These are phyloP conservation scores for Oligia strigilis DNA, from an alignment of 2,888 invertebrate species.

Conservation along the genomic window DNA sequence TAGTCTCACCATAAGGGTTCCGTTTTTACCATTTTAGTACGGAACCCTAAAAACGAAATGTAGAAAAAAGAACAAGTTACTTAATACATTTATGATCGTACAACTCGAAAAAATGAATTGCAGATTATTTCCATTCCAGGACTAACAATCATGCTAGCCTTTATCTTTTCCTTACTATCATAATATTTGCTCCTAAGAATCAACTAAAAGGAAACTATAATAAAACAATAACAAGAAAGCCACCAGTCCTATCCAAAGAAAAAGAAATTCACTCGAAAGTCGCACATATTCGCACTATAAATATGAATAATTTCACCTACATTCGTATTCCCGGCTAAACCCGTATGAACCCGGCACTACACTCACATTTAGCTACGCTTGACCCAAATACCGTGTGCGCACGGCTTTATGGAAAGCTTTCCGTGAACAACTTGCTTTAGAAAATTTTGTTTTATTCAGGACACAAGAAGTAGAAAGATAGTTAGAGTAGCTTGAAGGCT, in stretches of 20 bases:
- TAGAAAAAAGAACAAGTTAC: not conserved
- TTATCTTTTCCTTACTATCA: not conserved
- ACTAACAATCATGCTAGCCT: not conserved
- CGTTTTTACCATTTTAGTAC: too few species aligned
- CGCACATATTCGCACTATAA: constrained; percentile 37
- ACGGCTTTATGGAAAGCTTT: constrained; percentile 45
- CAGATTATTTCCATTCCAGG: not conserved
- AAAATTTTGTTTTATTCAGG: constrained; percentile 50
- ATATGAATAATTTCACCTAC: constrained; percentile 58
- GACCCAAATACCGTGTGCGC: constrained; percentile 52
- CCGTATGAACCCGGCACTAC: constrained; percentile 54
- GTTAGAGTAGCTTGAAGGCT: not conserved
- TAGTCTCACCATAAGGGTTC: too few species aligned
- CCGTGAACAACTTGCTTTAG: constrained; percentile 38
- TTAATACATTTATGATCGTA: not conserved
- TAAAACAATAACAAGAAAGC: constrained; percentile 11
- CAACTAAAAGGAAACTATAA: not conserved
- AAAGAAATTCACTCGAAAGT: not conserved
- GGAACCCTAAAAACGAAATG: not conserved
- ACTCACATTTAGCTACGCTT: constrained; percentile 55
- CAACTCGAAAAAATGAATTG: not conserved
- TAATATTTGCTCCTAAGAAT: not conserved
- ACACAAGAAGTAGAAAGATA: not conserved
- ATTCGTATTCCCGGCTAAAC: constrained; percentile 30
- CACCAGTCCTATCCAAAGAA: not conserved